Evolutionary conservation across 2,888 invertebrate genomes (phyloP).

Genomic region (Pediacus dermestoides): DNA sequence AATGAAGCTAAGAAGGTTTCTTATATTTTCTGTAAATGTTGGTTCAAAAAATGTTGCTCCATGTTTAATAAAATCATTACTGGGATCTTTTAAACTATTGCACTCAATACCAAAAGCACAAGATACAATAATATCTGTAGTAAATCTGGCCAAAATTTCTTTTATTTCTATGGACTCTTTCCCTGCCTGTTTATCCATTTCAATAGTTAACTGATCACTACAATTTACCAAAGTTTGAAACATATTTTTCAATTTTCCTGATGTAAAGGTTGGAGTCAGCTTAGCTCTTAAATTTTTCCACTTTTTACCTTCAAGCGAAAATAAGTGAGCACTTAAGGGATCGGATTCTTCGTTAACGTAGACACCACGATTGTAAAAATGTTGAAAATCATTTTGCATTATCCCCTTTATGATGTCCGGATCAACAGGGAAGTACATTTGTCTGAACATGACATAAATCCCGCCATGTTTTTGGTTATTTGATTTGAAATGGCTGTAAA

Average conservation of each 20-base stretch:
- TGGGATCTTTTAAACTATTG: slow-evolving; percentile 53
- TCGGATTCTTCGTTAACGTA: slow-evolving; percentile 18
- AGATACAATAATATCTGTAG: slow-evolving; percentile 57
- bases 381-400: slow-evolving; percentile 21
- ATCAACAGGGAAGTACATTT: too few species aligned
- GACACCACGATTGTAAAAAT: slow-evolving; percentile 17
- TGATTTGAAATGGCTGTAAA: too few species aligned
- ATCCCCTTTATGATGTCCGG: too few species aligned
- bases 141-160: slow-evolving; percentile 53
- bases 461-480: too few species aligned
- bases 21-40: too few species aligned
- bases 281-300: slow-evolving; percentile 20
- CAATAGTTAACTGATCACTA: slow-evolving; percentile 30
- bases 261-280: slow-evolving; percentile 19
- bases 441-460: too few species aligned
- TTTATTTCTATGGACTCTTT: slow-evolving; percentile 34
- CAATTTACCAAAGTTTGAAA: slow-evolving; percentile 39
- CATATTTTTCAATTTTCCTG: slow-evolving; percentile 31
- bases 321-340: slow-evolving; percentile 21
- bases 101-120: slow-evolving; percentile 58
- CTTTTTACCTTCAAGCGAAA: slow-evolving; percentile 14
- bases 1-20: too few species aligned
- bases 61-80: slow-evolving; percentile 48
- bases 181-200: slow-evolving; percentile 24
- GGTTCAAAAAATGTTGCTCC: slow-evolving; percentile 10